Conservation (phyloP, 1,140 invertebrate species). For the Aporrectodea caliginosa region DNA sequence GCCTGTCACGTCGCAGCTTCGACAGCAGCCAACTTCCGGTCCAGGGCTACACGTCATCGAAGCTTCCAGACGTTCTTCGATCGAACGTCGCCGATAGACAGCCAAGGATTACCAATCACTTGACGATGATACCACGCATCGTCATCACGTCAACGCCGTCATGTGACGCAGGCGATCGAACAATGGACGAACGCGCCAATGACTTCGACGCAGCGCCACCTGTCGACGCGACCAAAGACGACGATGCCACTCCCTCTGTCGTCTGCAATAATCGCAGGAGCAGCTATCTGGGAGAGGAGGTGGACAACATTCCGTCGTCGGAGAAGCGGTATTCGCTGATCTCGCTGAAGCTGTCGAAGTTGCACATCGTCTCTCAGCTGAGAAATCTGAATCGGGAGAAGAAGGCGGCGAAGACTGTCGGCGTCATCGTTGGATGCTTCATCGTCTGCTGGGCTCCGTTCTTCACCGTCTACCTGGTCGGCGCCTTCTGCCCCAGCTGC, state of each 20-base stretch:
- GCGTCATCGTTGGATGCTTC: slow-evolving; percentile 63
- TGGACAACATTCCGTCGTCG: not conserved
- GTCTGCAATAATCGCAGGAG: not conserved
- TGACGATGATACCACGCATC: not conserved
- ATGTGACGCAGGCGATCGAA: no score
- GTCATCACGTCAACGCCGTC: not conserved
- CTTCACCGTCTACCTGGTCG: slow-evolving; percentile 47
- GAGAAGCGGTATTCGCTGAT: not conserved
- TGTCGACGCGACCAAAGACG: not conserved
- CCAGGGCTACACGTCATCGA: not conserved
- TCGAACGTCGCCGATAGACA: not conserved
- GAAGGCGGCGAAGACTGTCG: slow-evolving; percentile 38
- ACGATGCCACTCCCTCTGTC: not conserved
- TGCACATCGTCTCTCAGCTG: slow-evolving; percentile 21
- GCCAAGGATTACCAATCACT: not conserved
- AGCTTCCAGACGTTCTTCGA: not conserved
- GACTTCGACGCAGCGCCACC: not conserved
- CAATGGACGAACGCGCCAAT: no score
- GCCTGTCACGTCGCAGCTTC: not conserved
- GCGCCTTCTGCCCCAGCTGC: slow-evolving; percentile 40
- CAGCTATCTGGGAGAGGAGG: not conserved
- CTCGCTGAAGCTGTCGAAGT: not conserved
- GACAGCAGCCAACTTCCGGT: not conserved
- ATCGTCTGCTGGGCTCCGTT: slow-evolving; percentile 64
- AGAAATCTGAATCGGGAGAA: slow-evolving; percentile 27